Evolutionary conservation across 2,797 vertebrate genomes (phyloP).

Genomic region (Psittacula echo): DNA sequence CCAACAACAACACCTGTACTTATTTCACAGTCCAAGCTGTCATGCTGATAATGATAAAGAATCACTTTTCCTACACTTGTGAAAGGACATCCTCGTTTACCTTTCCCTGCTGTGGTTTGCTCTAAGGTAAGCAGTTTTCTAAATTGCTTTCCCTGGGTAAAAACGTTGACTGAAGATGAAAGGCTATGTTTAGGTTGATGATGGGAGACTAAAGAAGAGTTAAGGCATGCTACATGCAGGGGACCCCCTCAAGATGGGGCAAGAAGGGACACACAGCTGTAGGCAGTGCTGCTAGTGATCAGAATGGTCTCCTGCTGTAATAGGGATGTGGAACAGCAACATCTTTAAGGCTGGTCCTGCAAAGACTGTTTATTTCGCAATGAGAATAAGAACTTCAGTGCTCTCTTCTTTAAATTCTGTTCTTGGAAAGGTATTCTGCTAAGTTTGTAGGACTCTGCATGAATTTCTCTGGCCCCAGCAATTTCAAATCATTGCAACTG

Average conservation of each 20-base stretch:
- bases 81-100: not conserved
- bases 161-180: not conserved
- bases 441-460: not conserved
- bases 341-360: not conserved
- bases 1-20: not conserved
- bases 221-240: rapidly evolving
- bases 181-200: not conserved
- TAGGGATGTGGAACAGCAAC: not conserved
- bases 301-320: not conserved
- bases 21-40: not conserved
- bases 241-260: not conserved
- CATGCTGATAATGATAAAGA: not conserved
- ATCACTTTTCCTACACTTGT: not conserved
- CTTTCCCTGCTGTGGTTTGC: not conserved
- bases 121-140: not conserved
- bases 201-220: not conserved
- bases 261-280: not conserved
- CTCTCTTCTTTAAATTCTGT: not conserved
- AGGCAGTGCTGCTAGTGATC: not conserved
- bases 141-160: not conserved
- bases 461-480: not conserved
- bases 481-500: not conserved
- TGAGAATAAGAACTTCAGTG: not conserved
- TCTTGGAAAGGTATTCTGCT: not conserved
- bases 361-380: not conserved